These are phyloP conservation scores for Canis aureus DNA, from an alignment of 2,113 vertebrate species.

Conservation along the genomic window DNA sequence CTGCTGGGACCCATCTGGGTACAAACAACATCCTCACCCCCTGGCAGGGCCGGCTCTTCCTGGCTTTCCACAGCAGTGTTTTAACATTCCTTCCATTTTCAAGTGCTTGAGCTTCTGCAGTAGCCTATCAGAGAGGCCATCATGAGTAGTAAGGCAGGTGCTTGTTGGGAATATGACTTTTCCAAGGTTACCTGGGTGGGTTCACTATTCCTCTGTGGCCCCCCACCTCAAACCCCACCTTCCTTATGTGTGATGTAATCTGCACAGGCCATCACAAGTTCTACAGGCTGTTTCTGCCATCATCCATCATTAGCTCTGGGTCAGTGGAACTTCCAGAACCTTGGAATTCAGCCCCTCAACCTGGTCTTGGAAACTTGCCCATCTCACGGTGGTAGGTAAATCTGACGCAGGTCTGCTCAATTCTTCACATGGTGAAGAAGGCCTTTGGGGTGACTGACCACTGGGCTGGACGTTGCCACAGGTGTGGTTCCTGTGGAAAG, in stretches of 20 bases:
- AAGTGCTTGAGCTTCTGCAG: neutral
- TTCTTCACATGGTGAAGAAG: neutral
- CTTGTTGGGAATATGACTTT: neutral
- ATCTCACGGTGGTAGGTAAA: neutral
- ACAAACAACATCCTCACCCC: neutral
- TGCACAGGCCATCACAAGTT: neutral
- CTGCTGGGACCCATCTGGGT: neutral
- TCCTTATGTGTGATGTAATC: neutral
- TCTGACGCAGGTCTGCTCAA: neutral
- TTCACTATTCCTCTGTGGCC: neutral
- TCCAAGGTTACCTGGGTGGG: neutral
- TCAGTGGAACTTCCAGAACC: neutral
- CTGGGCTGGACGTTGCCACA: neutral
- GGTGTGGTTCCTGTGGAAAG: neutral
- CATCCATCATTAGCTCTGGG: neutral
- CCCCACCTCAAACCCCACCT: neutral
- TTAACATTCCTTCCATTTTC: neutral
- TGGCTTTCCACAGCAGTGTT: neutral
- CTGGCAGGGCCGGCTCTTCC: neutral
- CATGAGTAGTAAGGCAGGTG: fast-evolving
- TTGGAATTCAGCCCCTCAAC: neutral
- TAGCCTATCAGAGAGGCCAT: neutral
- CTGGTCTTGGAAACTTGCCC: neutral
- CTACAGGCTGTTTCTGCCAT: neutral
- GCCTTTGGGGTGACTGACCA: neutral